Evolutionary conservation across 1,140 invertebrate species (phyloP).

Genomic region (Panulirus ornatus): DNA sequence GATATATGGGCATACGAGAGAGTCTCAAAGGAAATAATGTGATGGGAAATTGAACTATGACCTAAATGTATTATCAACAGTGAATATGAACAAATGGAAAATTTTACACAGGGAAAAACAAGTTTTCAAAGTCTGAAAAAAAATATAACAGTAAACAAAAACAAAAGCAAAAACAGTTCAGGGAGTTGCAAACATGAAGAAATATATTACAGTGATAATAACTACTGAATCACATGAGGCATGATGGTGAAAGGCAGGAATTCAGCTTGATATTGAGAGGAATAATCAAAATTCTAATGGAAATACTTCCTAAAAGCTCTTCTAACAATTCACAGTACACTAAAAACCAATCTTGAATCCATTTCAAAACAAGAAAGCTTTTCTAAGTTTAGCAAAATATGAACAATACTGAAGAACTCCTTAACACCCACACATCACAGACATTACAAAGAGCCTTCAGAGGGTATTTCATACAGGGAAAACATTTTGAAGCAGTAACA

Average conservation of each 20-base stretch:
- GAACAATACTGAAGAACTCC: not conserved
- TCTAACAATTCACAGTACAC: not conserved
- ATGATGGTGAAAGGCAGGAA: slow-evolving; percentile 15
- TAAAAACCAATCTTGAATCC: not conserved
- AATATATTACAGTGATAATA: not conserved
- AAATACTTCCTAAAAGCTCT: not conserved
- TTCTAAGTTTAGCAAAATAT: not conserved
- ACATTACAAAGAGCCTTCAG: not conserved
- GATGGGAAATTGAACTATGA: not conserved
- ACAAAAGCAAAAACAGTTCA: not conserved
- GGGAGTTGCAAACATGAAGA: not conserved
- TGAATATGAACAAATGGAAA: not conserved
- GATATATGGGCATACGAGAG: not conserved
- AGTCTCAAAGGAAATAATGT: not conserved
- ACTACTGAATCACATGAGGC: slow-evolving; percentile 2
- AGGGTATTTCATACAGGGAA: not conserved
- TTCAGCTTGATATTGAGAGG: slow-evolving; percentile 8
- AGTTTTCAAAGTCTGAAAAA: not conserved
- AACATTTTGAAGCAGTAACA: not conserved
- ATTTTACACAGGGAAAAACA: not conserved
- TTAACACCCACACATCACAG: not conserved
- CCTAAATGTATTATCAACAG: not conserved
- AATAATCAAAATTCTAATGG: not conserved
- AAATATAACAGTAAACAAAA: not conserved
- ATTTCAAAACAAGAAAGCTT: not conserved